Evolutionary conservation across 1,140 invertebrate species (phyloP).

Genomic region (Sitodiplosis mosellana): DNA sequence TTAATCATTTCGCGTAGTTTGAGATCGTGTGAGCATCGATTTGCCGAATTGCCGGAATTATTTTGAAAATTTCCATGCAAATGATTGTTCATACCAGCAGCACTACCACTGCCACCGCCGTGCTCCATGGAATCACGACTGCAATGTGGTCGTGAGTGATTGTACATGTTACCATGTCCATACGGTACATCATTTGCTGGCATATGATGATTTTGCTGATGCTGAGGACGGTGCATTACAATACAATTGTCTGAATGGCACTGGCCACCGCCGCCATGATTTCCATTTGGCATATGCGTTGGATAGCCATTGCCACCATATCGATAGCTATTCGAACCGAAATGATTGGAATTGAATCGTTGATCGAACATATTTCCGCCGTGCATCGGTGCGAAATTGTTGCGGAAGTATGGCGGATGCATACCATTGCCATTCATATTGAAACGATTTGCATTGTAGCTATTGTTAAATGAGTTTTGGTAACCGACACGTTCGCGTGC

Average conservation of each 20-base stretch:
- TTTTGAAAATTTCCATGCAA: not conserved
- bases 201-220: constrained; percentile 1
- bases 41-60: not conserved
- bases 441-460: not conserved
- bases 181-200: not conserved
- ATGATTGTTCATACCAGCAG: not conserved
- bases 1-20: too few species aligned
- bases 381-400: not conserved
- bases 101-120: not conserved
- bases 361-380: not conserved
- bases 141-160: not conserved
- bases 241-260: constrained; percentile 1
- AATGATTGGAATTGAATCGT: not conserved
- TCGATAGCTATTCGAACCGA: not conserved
- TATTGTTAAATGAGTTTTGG: not conserved
- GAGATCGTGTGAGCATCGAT: too few species aligned
- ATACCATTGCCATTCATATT: not conserved
- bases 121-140: not conserved
- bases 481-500: not conserved
- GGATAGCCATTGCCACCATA: not conserved
- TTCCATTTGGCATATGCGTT: not conserved
- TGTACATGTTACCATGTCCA: not conserved
- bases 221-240: not conserved
- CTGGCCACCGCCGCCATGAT: not conserved
- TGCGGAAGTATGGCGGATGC: not conserved